These are phyloP conservation scores for Sipha flava DNA, from an alignment of 1,140 invertebrate genomes.

Conservation along the genomic window DNA sequence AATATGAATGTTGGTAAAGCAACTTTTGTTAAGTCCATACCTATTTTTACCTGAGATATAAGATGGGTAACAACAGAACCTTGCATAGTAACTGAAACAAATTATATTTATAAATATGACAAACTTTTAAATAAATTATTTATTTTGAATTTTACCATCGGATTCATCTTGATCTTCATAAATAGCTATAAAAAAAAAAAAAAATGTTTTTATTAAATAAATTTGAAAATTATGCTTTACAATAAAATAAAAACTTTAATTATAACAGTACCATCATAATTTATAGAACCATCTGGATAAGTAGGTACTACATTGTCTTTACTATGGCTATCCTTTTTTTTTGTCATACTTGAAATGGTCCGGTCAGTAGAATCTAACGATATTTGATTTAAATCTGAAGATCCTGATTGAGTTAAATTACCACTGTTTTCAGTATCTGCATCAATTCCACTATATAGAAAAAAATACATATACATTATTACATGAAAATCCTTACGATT, in stretches of 20 bases:
- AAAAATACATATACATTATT: background rate
- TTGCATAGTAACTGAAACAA: constrained; percentile 68
- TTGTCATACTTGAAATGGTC: background rate
- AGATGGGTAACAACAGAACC: constrained; percentile 91
- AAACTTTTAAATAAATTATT: background rate
- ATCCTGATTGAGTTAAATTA: background rate
- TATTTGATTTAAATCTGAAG: background rate
- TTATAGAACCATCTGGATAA: constrained; percentile 36
- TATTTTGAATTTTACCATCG: constrained; percentile 36
- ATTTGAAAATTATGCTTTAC: constrained; percentile 1
- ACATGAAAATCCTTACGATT: too few species aligned
- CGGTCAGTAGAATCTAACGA: background rate
- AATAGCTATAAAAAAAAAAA: constrained; percentile 37
- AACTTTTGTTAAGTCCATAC: constrained; percentile 97
- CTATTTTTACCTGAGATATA: constrained; percentile 91
- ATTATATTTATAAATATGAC: background rate
- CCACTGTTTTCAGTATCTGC: background rate
- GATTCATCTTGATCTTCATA: constrained; percentile 40
- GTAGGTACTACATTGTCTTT: constrained; percentile 25
- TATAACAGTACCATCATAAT: constrained; percentile 38
- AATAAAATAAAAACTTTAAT: background rate
- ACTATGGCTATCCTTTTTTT: background rate
- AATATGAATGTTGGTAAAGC: constrained; percentile 93
- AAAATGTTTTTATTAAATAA: background rate
- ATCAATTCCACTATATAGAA: constrained; percentile 6